A percentile compares a stretch with the other conserved stretches of the same genome.
Conservation (phyloP, 2,797 vertebrate species). For the Apodemus agrarius region DNA sequence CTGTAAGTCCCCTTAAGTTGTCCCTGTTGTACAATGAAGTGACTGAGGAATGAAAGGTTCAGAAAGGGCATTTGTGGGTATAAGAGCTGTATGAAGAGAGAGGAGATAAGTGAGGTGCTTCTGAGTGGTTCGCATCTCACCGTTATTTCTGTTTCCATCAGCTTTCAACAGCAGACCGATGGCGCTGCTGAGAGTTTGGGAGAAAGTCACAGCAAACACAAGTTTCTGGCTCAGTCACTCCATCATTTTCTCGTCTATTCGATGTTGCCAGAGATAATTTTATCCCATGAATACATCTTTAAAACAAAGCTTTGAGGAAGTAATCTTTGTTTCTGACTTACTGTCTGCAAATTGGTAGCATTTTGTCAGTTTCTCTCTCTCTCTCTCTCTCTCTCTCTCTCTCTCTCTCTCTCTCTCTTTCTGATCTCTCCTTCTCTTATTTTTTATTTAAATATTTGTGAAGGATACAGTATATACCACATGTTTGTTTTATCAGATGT, state of each 20-base stretch:
- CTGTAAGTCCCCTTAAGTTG: conserved; percentile 74
- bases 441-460: not conserved
- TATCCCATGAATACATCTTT: conserved; percentile 11
- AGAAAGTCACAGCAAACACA: conserved; percentile 4
- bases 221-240: conserved; percentile 23
- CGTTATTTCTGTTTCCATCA: not conserved
- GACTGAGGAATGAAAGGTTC: conserved; percentile 68
- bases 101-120: conserved; percentile 46
- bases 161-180: not conserved
- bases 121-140: not conserved
- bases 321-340: not conserved
- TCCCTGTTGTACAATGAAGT: conserved; percentile 65
- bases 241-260: conserved; percentile 15
- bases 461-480: not conserved
- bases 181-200: not conserved
- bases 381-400: fast-evolving
- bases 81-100: not conserved
- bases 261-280: conserved; percentile 4
- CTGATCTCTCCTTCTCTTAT: not conserved
- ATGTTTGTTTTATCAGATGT: not conserved
- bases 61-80: conserved; percentile 43
- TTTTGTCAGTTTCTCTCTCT: not conserved
- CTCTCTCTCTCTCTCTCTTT: not conserved
- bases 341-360: not conserved
- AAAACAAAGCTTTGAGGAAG: conserved; percentile 40